Base-by-base conservation (phyloP, 2,113 vertebrate species). In the Scartelaos histophorus region DNA sequence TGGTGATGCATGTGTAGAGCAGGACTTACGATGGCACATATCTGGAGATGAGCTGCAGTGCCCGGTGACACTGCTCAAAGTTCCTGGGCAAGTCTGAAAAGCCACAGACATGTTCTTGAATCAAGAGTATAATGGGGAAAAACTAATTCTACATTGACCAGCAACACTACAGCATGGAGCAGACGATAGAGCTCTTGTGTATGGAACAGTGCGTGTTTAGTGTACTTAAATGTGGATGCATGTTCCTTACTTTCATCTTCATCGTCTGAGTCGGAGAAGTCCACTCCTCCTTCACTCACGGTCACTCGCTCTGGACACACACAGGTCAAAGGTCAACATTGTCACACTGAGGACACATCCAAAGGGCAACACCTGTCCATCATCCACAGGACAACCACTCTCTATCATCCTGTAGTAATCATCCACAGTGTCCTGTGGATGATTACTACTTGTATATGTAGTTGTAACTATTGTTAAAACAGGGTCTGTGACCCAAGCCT, bases 221-320 rank as follows among this genome's bases (percentile, higher is more conserved):
- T 43, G 38, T 10, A 10, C 38, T 43, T 43, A 9, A 43, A 43
- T 51, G 1, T 57, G 17, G 0, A 16, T 4, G 0, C 3, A 0
- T 5, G n/a, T 61, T 58, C 94, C 96, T 90, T 90, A 99, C 98
- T 93, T 70, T 98, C 97, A 80, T 97, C 95, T 73, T 98, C 98
- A 35, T 98, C 96, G 13, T 99, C 97, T 43, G 97, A 97, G 85
- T 98, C 97, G 0, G 97, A 98, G 85, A 99, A 94, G 74, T 95
- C 93, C 64, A 97, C 87, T 45, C 95, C 95, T 22, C 93, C 97
- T 80, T 98, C 97, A 75, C 91, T 92, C 83, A 97, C 79, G 38
- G 88, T 93, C 72, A 97, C 89, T 85, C 96, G 93, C 82, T 94
- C 98, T 99, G 91, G 29, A 76, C 11, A 61, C 9, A 73, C 11